Base-by-base conservation (phyloP, 2,888 invertebrate genomes). In the Spatulosminthurus flaviceps region DNA sequence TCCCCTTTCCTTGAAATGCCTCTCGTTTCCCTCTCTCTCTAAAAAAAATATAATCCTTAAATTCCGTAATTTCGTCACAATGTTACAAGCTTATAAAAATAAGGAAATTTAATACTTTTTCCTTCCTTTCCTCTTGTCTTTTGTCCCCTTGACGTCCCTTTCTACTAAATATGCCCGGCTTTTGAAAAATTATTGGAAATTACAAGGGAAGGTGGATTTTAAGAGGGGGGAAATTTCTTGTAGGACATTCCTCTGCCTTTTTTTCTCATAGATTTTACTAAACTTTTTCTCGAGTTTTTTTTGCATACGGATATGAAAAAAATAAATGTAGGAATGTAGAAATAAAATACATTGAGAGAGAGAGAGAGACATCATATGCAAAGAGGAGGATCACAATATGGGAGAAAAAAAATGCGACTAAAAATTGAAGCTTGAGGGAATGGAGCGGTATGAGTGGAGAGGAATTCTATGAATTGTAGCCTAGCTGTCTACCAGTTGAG, bases 401-500 rank as follows among this genome's bases (percentile, higher is more conserved):
- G n/a, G 34, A 34, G 9, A 34, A 34, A 34, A 34, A 34, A 34
- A 66, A 26, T 28, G 24, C 28, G 66, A 24, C 66, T 28, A 69
- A 28, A 69, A 69, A 34, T 29, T 29, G 16, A 29, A 69, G 69
- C n/a, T 51, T 51, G 16, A 29, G 34, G 29, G 22, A 64, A 26
- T 22, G 22, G 24, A 26, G 13, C 64, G 64, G 9, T 28, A 34
- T n/a, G 29, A 34, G 64, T 70, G n/a, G 11, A 41, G 21, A n/a
- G 64, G 29, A 66, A 29, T 75, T 75, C 34, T 41, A 64, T 75
- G 75, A 75, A 75, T 75, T 75, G 75, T 75, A 75, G 75, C 34
- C 66, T 41, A 41, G 64, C 66, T 75, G 75, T 75, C 75, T 75
- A 34, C 28, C 75, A 75, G 75, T 75, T 66, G 75, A 75, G 75